Percentiles rank a stretch among this genome's conserved stretches.
phyloP scores from a whole-genome alignment of 1,140 invertebrate species.

The Trichonephila clavipes region DNA sequence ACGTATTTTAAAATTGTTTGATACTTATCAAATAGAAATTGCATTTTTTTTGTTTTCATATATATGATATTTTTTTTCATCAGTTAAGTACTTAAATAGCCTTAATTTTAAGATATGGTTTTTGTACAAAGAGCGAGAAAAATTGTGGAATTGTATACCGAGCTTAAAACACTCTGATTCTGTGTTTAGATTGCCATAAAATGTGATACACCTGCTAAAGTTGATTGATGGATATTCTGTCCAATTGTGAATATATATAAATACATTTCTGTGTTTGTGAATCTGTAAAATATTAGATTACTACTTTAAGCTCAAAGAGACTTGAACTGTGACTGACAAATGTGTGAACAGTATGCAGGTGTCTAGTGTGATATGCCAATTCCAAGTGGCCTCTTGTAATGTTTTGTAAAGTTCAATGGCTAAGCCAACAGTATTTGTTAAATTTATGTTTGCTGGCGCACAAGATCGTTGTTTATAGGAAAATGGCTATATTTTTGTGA shows the following conservation, averaged over 20 bases:
- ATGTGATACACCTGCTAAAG: conserved; percentile 74
- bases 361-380: conserved; percentile 73
- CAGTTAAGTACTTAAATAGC: conserved; percentile 5
- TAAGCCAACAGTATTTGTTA: conserved; percentile 70
- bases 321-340: conserved; percentile 45
- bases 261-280: conserved; percentile 60
- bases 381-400: conserved; percentile 56
- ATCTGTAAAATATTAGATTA: conserved; percentile 54
- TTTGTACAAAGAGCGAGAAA: neutral
- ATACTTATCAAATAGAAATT: neutral
- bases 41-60: too few relatives aligned
- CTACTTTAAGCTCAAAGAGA: conserved; percentile 66
- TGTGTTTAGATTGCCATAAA: conserved; percentile 74
- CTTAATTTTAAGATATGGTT: neutral
- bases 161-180: conserved; percentile 75
- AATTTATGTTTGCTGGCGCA: conserved; percentile 75
- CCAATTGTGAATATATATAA: conserved; percentile 71
- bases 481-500: conserved; percentile 75
- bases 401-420: conserved; percentile 63
- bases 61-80: neutral
- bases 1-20: neutral
- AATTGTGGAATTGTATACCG: conserved; percentile 36
- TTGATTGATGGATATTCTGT: conserved; percentile 71
- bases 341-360: conserved; percentile 53
- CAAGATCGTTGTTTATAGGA: conserved; percentile 75